Evolutionary conservation across 2,113 vertebrate species (phyloP), one percentile per base, ranked within the genome.

Genomic region (Syrrhaptes paradoxus): DNA sequence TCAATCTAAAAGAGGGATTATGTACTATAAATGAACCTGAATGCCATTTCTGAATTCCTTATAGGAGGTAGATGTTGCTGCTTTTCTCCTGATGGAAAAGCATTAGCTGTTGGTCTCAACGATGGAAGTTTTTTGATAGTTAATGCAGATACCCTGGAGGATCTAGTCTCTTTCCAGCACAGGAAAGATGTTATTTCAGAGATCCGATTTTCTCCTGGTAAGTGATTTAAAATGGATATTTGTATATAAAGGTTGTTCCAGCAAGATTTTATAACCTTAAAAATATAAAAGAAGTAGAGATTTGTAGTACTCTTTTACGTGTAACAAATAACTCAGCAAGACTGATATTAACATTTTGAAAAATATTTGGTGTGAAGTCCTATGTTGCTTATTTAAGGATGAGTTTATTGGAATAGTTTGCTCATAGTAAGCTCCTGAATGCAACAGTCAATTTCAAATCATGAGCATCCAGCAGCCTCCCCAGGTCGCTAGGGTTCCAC

Each of bases 151-250:
- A 99, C 99, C 52, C 97, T 99, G 78, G 99, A 99, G 93, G 99
- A 99, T 97, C 98, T 99, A 80, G 99, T 99, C 84, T 99, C 99
- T 84, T 99, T 99, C 98, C 99, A 99, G 94, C 99, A 99, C 91
- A 98, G 99, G 96, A 99, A 99, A 97, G 99, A 99, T 95, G 97
- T 98, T 97, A 99, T 99, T 98, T 99, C 99, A n/a, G 99, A 99
- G 95, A 99, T 99, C 90, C 97, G 99, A 91, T 99, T 99, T 98
- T 99, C 99, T 91, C 99, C 99, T 98, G 99, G 99, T 99, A 91
- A 97, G 98, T 92, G 49, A 67, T 81, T 66, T 10, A 13, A 71
- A 80, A 61, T 67, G 3, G 67, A 86, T 17, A 45, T 81, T 63
- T 75, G 87, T 34, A 11, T 74, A 77, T 91, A 24, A 45, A 62